Evolutionary conservation across 1,140 invertebrate genomes (phyloP).

Genomic region (Battus philenor): DNA sequence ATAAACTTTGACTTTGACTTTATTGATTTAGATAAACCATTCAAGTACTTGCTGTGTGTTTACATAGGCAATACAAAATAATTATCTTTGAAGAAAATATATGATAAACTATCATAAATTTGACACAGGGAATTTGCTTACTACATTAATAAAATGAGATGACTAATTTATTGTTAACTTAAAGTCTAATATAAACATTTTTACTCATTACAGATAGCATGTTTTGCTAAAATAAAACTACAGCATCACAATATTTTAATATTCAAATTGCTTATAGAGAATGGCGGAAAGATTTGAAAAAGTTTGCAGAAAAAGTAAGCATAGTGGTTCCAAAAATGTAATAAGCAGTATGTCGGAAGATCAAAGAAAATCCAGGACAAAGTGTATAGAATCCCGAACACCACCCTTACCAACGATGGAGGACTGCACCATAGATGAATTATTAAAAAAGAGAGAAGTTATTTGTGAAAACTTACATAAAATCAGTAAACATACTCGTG

Average conservation of each 20-base stretch:
- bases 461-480: constrained; percentile 41
- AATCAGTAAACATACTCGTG: constrained; percentile 14
- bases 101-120: constrained; percentile 49
- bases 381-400: constrained; percentile 40
- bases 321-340: constrained; percentile 30
- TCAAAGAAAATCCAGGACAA: constrained; percentile 26
- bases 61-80: no score
- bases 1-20: no score
- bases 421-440: constrained; percentile 39
- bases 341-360: constrained; percentile 27
- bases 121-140: constrained; percentile 36
- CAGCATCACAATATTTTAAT: constrained; percentile 16
- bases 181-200: constrained; percentile 19
- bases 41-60: no score
- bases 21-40: no score
- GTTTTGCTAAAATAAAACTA: constrained; percentile 8
- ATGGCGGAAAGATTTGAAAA: constrained; percentile 44
- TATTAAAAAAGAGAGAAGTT: constrained; percentile 50
- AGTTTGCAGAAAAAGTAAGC: constrained; percentile 32
- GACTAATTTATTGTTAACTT: no score
- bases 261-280: constrained; percentile 20
- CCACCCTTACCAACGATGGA: constrained; percentile 49
- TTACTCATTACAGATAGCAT: constrained; percentile 33
- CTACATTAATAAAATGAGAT: constrained; percentile 18
- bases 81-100: no score